phyloP scores from a whole-genome alignment of 2,888 invertebrate species.

The Falcaria lacertinaria region DNA sequence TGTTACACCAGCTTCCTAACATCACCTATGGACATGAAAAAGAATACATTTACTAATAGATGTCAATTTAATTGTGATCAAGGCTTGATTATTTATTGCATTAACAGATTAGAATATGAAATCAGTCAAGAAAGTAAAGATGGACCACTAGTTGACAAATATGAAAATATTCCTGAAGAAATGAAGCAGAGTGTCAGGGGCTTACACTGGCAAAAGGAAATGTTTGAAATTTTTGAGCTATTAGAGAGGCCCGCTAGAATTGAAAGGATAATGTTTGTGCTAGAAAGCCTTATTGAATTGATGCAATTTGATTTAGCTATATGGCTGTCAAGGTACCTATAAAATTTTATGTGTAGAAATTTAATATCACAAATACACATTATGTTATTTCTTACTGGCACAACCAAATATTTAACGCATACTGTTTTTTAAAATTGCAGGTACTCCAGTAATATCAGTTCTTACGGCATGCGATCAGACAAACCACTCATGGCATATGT shows the following conservation, averaged over 20 bases:
- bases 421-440: constrained; percentile 33
- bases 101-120: constrained; percentile 63
- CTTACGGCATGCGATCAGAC: constrained; percentile 52
- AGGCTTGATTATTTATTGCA: constrained; percentile 62
- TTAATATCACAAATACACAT: too few species aligned
- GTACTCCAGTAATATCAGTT: constrained; percentile 46
- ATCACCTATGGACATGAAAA: constrained; percentile 48
- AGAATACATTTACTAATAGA: constrained; percentile 57
- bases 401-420: background rate
- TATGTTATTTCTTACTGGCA: too few species aligned
- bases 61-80: constrained; percentile 41
- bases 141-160: constrained; percentile 50
- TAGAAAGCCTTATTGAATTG: constrained; percentile 72
- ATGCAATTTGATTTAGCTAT: constrained; percentile 78
- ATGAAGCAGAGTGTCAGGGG: constrained; percentile 55
- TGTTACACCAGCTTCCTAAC: constrained; percentile 58
- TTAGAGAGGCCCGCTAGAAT: constrained; percentile 60
- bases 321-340: constrained; percentile 75
- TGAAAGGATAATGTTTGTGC: constrained; percentile 68
- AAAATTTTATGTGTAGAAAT: background rate
- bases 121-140: constrained; percentile 48
- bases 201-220: constrained; percentile 62
- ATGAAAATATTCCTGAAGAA: constrained; percentile 51
- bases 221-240: constrained; percentile 62
- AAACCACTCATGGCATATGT: constrained; percentile 59